Evolutionary conservation across 2,797 vertebrate species (phyloP).

Genomic region (Alosa sapidissima): DNA sequence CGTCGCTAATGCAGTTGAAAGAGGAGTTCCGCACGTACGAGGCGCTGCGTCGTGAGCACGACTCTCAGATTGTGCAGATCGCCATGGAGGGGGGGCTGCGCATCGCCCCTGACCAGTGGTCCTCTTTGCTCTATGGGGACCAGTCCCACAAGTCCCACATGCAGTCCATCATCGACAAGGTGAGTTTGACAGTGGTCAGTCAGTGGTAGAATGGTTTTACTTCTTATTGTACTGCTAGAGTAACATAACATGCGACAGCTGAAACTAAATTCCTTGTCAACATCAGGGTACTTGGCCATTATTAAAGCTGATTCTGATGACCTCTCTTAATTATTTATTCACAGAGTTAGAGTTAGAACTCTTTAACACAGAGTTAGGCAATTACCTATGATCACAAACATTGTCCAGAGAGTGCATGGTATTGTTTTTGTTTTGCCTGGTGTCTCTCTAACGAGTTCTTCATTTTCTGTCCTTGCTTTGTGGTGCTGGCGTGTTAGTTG

Average conservation of each 20-base stretch:
- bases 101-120: slow-evolving; percentile 99
- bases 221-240: too few relatives aligned
- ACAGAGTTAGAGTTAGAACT: too few relatives aligned
- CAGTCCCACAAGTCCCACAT: slow-evolving; percentile 99
- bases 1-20: slow-evolving; percentile 97
- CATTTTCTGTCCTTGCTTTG: neutral
- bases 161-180: slow-evolving; percentile 99
- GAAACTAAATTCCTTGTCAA: too few relatives aligned
- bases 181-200: slow-evolving; percentile 51
- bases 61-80: slow-evolving; percentile 98
- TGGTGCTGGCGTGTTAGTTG: slow-evolving; percentile 73
- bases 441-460: neutral
- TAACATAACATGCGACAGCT: too few relatives aligned
- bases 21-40: slow-evolving; percentile 98
- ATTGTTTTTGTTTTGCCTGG: neutral
- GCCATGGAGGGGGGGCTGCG: slow-evolving; percentile 98
- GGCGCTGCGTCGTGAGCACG: slow-evolving; percentile 92
- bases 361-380: too few relatives aligned
- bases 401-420: neutral
- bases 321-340: too few relatives aligned
- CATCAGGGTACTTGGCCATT: too few relatives aligned
- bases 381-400: too few relatives aligned
- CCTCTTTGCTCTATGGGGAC: slow-evolving; percentile 95
- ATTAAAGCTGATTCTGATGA: too few relatives aligned
- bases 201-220: neutral